Percentiles rank a stretch among this genome's conserved stretches.
These are phyloP conservation scores for Neogobius melanostomus DNA, from an alignment of 2,113 vertebrate genomes.

Conservation along the genomic window DNA sequence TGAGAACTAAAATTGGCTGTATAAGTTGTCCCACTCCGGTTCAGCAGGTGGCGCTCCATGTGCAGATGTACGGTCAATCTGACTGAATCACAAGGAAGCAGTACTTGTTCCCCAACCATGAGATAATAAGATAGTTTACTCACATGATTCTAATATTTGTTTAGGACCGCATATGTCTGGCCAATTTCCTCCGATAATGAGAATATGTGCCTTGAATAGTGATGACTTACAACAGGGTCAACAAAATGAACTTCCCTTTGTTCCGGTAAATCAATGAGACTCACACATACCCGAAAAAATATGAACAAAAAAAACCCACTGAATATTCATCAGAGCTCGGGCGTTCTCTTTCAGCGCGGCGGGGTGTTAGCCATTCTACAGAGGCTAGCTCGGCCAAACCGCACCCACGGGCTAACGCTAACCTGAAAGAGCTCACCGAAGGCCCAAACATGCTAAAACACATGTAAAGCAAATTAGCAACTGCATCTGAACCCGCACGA, in stretches of 20 bases:
- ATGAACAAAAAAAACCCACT: conserved; percentile 9
- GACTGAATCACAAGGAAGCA: neutral
- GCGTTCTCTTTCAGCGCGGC: conserved; percentile 12
- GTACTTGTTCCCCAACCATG: neutral
- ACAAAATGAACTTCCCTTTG: neutral
- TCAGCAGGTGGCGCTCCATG: no score
- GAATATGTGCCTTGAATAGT: conserved; percentile 21
- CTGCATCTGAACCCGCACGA: neutral
- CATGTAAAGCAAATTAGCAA: neutral
- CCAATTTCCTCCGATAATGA: neutral
- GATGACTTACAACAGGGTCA: conserved; percentile 19
- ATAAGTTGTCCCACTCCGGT: no score
- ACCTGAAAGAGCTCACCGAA: neutral
- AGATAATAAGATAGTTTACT: neutral
- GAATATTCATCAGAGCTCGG: conserved; percentile 38
- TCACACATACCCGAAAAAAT: neutral
- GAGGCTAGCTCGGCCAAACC: conserved; percentile 14
- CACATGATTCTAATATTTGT: conserved; percentile 6
- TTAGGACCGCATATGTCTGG: neutral
- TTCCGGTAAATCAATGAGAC: conserved; percentile 15
- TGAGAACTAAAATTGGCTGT: no score
- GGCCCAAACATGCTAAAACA: neutral
- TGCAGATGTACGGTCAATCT: no score
- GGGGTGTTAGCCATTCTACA: neutral
- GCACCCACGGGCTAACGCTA: conserved; percentile 12